These are phyloP conservation scores for Conomelus anceps DNA, from an alignment of 2,888 invertebrate species.

Conservation along the genomic window DNA sequence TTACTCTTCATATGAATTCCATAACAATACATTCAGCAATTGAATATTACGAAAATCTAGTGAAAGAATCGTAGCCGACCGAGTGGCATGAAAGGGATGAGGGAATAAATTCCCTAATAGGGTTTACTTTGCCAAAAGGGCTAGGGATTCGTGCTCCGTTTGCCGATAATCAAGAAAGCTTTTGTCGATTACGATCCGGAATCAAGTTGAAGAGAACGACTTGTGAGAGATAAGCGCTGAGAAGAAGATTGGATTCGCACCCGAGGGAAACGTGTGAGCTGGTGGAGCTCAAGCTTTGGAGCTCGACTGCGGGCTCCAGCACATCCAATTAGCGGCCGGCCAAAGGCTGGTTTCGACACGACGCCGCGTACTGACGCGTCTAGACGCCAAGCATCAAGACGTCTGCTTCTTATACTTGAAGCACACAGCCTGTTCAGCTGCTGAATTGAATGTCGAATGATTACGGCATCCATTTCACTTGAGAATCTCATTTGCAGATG, in stretches of 20 bases:
- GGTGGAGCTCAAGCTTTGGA: background rate
- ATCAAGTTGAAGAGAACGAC: background rate
- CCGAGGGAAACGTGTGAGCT: background rate
- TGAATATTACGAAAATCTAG: background rate
- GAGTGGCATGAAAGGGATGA: background rate
- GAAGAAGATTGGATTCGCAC: background rate
- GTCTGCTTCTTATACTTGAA: background rate
- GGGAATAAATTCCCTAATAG: background rate
- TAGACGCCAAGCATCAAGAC: background rate
- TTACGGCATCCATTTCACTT: background rate
- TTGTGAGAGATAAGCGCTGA: background rate
- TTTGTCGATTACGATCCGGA: background rate
- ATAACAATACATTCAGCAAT: no score
- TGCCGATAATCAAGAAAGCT: background rate
- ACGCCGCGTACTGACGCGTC: background rate
- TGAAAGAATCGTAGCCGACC: background rate
- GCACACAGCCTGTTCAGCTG: no score
- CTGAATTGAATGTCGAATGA: background rate
- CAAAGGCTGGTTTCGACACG: background rate
- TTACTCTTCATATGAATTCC: no score
- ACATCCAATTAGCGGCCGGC: background rate
- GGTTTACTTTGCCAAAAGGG: background rate
- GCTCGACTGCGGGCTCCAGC: background rate
- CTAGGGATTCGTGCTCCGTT: background rate
- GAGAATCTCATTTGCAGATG: background rate